Evolutionary conservation across 2,888 invertebrate genomes (phyloP), one percentile per base, ranked within the genome.

Genomic region (Candidula unifasciata): DNA sequence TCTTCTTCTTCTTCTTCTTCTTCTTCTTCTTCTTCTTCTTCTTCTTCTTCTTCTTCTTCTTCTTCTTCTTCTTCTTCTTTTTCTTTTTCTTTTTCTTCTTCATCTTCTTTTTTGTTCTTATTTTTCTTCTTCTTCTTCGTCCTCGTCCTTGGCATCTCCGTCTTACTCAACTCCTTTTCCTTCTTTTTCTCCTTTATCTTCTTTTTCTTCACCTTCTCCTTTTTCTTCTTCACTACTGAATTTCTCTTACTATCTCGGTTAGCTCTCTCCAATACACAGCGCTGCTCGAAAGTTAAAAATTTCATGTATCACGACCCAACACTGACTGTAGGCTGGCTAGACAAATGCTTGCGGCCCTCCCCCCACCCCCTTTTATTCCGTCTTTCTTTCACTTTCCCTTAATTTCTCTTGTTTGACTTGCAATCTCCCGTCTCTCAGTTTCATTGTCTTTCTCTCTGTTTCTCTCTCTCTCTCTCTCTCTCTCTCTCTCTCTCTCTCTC

Each of bases 401-500:
- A 44, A 6, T 10, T 44, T 44, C 44, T 1, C 13, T 44, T 44
- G 13, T 44, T 44, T 44, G 0, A 44, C 44, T 10, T n/a, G n/a
- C n/a, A n/a, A n/a, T n/a, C n/a, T n/a, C n/a, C n/a, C n/a, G n/a
- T n/a, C n/a, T n/a, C n/a, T n/a, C n/a, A n/a, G n/a, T n/a, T n/a
- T n/a, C n/a, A n/a, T n/a, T n/a, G n/a, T n/a, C n/a, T n/a, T n/a
- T n/a, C n/a, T n/a, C n/a, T n/a, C n/a, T n/a, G n/a, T n/a, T n/a
- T n/a, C n/a, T n/a, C n/a, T n/a, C n/a, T n/a, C n/a, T n/a, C n/a
- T n/a, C n/a, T n/a, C n/a, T n/a, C n/a, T n/a, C n/a, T 79, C 57
- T 83, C 64, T 68, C 71, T 79, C 66, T 83, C 71, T 79, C 71
- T 76, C 33, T 78, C 71, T 78, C 66, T 79, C 71, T 78, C 71